Conservation (phyloP, 2,113 vertebrate genomes). For the Willisornis vidua region DNA sequence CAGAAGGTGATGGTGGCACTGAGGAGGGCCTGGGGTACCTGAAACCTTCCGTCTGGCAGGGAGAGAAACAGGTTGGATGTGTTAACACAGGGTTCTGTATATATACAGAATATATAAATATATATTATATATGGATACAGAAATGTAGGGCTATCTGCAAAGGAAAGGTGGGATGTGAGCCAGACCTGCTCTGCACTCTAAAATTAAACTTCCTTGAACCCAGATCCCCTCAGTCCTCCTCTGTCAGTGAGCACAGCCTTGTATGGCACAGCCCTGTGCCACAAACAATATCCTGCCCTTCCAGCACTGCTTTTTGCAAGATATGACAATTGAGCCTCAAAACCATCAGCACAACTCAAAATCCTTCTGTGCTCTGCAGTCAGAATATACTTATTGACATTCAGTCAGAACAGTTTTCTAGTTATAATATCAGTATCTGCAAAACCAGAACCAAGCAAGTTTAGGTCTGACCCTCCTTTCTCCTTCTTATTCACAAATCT, state of each 20-base stretch:
- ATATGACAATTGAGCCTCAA: neutral
- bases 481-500: neutral
- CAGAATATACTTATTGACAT: neutral
- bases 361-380: neutral
- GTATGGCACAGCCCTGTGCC: neutral
- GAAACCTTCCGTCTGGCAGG: constrained; percentile 87
- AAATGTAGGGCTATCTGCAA: neutral
- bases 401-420: neutral
- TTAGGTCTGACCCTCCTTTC: neutral
- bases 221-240: neutral
- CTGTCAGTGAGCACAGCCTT: accelerated
- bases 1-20: constrained; percentile 92
- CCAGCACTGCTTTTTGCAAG: neutral
- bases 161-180: neutral
- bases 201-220: neutral
- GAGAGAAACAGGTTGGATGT: neutral
- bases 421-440: neutral
- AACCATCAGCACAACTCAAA: neutral
- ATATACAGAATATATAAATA: too few species aligned
- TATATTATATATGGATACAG: neutral
- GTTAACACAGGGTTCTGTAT: neutral
- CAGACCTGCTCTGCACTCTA: neutral
- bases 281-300: neutral
- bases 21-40: constrained; percentile 89
- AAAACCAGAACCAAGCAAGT: neutral